Base-by-base conservation (phyloP, 2,888 invertebrate genomes). In the Megastigmus dorsalis region DNA sequence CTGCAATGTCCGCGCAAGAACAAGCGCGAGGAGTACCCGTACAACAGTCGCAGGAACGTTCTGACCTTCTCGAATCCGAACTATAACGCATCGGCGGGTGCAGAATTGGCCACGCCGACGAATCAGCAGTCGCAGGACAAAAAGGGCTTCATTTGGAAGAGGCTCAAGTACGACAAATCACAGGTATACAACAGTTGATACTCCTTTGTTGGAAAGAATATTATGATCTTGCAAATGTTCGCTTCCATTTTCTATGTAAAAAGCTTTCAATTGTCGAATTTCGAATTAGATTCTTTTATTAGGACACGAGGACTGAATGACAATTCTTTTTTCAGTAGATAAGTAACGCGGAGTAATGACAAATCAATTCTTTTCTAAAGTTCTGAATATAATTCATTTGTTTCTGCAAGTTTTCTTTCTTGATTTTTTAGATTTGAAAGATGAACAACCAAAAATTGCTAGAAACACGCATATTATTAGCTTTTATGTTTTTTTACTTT, bases 31-130 rank as follows among this genome's bases (percentile, higher is more conserved):
- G 89, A 91, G 84, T 88, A 91, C 86, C 79, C 90, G 85, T 87
- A 90, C 76, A 90, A 90, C 5, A 90, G 90, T 30, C 91, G 93
- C 20, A 90, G 93, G 79, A 94, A 94, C 50, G 94, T 95, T 23
- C 90, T 95, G 81, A 95, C 95, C 0, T 97, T 96, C 88, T 93
- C 95, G 54, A 97, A 97, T 89, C 97, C 97, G 3, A 96, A 96
- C 86, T 97, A 97, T 85, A 92, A 92, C 80, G 90, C 89, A 55
- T 89, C 74, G 13, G 67, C 74, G 3, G 76, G 70, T 1, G 54
- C 62, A 0, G 77, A 77, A n/a, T 15, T 66, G 18, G 89, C 89
- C 48, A 84, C 84, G 10, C 88, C 89, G 3, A 79, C 82, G 33
- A 84, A 82, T 78, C 75, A 80, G 0, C 81, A 78, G 9, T 63